These are phyloP conservation scores for Argyresthia goedartella DNA, from an alignment of 2,888 invertebrate genomes.

Conservation along the genomic window DNA sequence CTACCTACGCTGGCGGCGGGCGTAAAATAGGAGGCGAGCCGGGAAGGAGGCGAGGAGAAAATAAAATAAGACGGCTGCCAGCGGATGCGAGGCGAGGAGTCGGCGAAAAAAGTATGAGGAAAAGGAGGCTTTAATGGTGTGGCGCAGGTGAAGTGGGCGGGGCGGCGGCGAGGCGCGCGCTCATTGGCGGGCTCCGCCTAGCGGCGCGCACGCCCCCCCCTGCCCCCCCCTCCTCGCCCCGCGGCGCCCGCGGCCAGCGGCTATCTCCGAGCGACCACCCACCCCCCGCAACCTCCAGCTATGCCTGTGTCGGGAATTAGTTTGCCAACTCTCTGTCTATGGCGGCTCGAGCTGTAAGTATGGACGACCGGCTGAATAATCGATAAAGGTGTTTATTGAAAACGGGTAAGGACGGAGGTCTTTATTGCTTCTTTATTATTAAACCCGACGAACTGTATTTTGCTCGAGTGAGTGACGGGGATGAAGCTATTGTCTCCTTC, in stretches of 20 bases:
- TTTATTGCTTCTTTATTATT: conserved; percentile 67
- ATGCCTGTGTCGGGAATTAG: conserved; percentile 71
- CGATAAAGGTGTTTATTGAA: conserved; percentile 72
- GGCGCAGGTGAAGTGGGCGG: conserved; percentile 69
- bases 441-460: not conserved
- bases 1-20: conserved; percentile 65
- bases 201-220: conserved; percentile 53
- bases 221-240: conserved; percentile 15
- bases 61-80: conserved; percentile 67
- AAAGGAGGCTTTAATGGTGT: conserved; percentile 63
- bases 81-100: conserved; percentile 51
- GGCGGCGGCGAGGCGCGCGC: conserved; percentile 47
- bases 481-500: too few species aligned
- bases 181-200: conserved; percentile 67
- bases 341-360: conserved; percentile 68
- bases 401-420: conserved; percentile 65
- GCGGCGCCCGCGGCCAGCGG: conserved; percentile 14
- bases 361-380: conserved; percentile 68
- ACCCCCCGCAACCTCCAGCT: conserved; percentile 39
- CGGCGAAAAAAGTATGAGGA: conserved; percentile 66
- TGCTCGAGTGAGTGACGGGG: not conserved
- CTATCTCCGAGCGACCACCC: conserved; percentile 15
- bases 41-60: conserved; percentile 69
- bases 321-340: conserved; percentile 71
- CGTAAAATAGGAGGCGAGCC: conserved; percentile 64